Conservation (phyloP, 2,888 invertebrate species). For the Rhogogaster chlorosoma region DNA sequence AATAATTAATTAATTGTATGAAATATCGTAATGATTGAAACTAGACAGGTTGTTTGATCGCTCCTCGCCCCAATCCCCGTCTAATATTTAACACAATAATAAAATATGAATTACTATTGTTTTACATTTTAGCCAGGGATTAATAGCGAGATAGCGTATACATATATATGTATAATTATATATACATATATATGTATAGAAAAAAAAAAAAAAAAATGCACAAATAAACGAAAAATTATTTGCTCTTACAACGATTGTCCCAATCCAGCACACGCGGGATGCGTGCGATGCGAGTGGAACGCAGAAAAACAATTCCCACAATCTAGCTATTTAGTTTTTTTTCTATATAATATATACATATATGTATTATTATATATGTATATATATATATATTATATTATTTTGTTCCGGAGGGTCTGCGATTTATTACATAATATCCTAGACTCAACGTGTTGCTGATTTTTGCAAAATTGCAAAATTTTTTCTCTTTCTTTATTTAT, state of each 20-base stretch:
- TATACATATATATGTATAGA: too few species aligned
- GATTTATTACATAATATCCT: not conserved
- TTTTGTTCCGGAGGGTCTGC: not conserved
- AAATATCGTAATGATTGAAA: constrained; percentile 74
- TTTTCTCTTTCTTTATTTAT: constrained; percentile 46
- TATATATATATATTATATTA: not conserved
- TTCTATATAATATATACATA: not conserved
- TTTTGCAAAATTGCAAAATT: constrained; percentile 15
- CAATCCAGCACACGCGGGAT: constrained; percentile 59
- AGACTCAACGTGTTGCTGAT: not conserved
- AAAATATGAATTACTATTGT: not conserved
- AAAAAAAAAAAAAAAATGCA: not conserved
- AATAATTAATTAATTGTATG: constrained; percentile 13
- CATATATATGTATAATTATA: not conserved
- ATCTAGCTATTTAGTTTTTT: constrained; percentile 57
- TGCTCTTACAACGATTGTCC: constrained; percentile 72
- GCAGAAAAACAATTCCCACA: constrained; percentile 77
- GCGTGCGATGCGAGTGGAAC: constrained; percentile 61
- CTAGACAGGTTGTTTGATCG: constrained; percentile 68
- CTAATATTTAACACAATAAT: constrained; percentile 44
- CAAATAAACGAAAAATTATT: constrained; percentile 61
- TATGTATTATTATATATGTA: too few species aligned
- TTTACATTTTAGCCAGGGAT: not conserved
- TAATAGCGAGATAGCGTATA: not conserved
- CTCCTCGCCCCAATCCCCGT: constrained; percentile 52